A percentile compares a stretch with the other conserved stretches of the same genome.
phyloP scores from a whole-genome alignment of 2,888 invertebrate species.

The Adelognathus sp. region DNA sequence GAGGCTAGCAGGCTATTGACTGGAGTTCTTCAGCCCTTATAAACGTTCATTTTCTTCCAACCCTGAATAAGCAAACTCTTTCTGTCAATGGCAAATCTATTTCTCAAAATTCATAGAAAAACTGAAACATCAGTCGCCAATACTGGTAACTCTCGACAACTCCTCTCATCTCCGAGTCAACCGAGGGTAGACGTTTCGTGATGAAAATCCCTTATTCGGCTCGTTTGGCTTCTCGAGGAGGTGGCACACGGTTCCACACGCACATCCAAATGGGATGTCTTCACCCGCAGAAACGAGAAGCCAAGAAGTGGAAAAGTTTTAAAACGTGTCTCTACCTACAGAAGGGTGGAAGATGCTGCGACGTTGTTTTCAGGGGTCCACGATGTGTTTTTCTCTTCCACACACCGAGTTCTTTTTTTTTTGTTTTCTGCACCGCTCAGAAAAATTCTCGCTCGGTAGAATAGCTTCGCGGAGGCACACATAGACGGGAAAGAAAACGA shows the following conservation, averaged over 20 bases:
- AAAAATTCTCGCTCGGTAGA: background rate
- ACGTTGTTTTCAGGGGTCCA: background rate
- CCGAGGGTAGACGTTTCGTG: background rate
- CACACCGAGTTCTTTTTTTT: background rate
- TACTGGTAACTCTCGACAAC: background rate
- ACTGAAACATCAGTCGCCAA: no score
- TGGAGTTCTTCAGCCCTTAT: no score
- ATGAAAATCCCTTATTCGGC: background rate
- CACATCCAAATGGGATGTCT: background rate
- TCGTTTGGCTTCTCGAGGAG: background rate
- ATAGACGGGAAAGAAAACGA: conserved; percentile 1
- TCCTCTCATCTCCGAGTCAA: background rate
- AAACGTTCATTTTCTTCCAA: no score
- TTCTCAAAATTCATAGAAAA: background rate
- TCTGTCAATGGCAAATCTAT: no score
- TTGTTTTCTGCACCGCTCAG: background rate
- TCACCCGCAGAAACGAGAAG: background rate
- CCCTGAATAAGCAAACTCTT: no score
- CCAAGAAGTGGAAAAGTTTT: background rate
- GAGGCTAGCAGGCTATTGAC: no score
- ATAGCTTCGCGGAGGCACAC: background rate
- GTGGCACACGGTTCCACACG: background rate
- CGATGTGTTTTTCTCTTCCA: background rate
- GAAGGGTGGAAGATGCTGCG: background rate
- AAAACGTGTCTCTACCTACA: background rate